These are phyloP conservation scores for Chironomus tentans DNA, from an alignment of 2,888 invertebrate species.

Conservation along the genomic window DNA sequence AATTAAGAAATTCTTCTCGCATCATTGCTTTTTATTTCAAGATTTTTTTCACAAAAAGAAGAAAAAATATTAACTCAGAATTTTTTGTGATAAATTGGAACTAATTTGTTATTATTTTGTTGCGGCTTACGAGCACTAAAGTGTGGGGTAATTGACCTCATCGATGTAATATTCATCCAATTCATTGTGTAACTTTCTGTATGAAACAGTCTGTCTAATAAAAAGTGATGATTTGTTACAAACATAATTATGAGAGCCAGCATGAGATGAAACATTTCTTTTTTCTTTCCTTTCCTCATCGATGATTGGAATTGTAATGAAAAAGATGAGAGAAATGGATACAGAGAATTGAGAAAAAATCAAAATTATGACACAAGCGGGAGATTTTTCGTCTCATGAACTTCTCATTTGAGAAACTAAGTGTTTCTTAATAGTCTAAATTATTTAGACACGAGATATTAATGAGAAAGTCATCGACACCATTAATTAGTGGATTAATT, in stretches of 20 bases:
- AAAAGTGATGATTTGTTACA: conserved; percentile 10
- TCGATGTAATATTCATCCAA: neutral
- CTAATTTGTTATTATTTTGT: conserved; percentile 4
- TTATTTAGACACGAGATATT: too few species aligned
- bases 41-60: too few species aligned
- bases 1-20: neutral
- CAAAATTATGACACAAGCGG: neutral
- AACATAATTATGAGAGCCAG: conserved; percentile 6
- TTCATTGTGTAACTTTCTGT: too few species aligned
- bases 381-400: neutral
- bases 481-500: too few species aligned
- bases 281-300: neutral
- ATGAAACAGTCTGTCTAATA: neutral
- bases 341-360: neutral
- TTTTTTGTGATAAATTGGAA: neutral
- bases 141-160: neutral
- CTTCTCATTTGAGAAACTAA: neutral
- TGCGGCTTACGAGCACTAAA: neutral
- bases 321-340: neutral
- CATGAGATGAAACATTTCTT: neutral
- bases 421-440: too few species aligned
- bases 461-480: too few species aligned
- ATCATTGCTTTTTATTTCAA: too few species aligned
- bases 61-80: neutral
- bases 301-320: neutral